Base-by-base conservation (phyloP, 2,888 invertebrate genomes). In the Agrypnus murinus region DNA sequence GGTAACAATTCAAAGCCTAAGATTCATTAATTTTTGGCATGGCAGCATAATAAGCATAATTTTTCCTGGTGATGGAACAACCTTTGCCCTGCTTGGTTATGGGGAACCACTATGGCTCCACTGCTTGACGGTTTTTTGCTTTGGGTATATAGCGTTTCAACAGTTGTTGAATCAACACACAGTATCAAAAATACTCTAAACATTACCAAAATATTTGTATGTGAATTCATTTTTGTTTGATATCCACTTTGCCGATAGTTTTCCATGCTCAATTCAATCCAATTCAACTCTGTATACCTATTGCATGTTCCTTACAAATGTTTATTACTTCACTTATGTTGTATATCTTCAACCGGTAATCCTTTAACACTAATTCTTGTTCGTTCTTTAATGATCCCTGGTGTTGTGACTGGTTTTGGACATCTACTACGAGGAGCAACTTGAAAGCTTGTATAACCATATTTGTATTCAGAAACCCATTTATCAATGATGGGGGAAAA, bases 351-450 rank as follows among this genome's bases (percentile, higher is more conserved):
- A 34, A 67, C 76, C 73, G 65, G 31, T 65, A 63, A 45, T 73
- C 68, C 43, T 67, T 65, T 60, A 72, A 40, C 59, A 75, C 67
- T 40, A 73, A 68, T 57, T 71, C 19, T 48, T 73, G 70, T 32
- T 67, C 65, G n/a, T 58, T 67, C 64, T 50, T 48, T 62, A 64
- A 74, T 72, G 68, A 69, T 74, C 45, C 74, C 73, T 45, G 67
- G 63, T 59, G 67, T 77, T 36, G 75, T 75, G 73, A 60, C 68
- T 71, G 74, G 62, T 66, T 71, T 68, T 63, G 71, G 63, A 43
- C 36, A 55, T 71, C 65, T 43, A 46, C 43, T 59, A 62, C 62
- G 48, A 8, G 64, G 55, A 69, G 68, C 71, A 31, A 65, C 71
- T 69, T 14, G 19, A 55, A 68, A 58, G 58, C 59, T 72, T 2